Evolutionary conservation across 2,888 invertebrate genomes (phyloP).

Genomic region (Sipha maydis): DNA sequence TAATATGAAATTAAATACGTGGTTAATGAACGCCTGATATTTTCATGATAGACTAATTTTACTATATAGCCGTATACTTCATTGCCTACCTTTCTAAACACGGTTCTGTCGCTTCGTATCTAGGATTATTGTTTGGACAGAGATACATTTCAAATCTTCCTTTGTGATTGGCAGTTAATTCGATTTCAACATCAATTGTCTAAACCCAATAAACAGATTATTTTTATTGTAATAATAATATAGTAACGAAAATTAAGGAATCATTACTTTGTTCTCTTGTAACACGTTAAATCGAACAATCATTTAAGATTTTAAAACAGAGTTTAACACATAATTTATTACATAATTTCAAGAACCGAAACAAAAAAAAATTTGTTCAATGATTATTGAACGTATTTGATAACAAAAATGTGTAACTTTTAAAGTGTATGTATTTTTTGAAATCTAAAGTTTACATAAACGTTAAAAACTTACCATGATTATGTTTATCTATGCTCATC

Average conservation of each 20-base stretch:
- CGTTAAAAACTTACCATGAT: too few species aligned
- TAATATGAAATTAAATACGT: background rate
- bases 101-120: constrained; percentile 80
- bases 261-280: background rate
- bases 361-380: too few species aligned
- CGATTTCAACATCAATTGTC: constrained; percentile 86
- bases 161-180: constrained; percentile 89
- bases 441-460: too few species aligned
- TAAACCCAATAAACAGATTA: constrained; percentile 66
- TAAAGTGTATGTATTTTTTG: too few species aligned
- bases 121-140: constrained; percentile 86
- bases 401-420: too few species aligned
- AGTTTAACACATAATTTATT: background rate
- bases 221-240: constrained; percentile 21
- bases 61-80: background rate
- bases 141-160: constrained; percentile 86
- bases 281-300: constrained; percentile 18
- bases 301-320: background rate
- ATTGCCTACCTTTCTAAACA: constrained; percentile 78
- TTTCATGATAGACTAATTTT: background rate
- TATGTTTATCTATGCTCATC: too few species aligned
- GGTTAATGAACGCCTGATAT: background rate
- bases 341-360: background rate
- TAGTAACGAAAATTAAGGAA: constrained; percentile 1
- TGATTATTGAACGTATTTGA: too few species aligned